phyloP scores from a whole-genome alignment of 2,797 vertebrate genomes.

The Pterois miles region DNA sequence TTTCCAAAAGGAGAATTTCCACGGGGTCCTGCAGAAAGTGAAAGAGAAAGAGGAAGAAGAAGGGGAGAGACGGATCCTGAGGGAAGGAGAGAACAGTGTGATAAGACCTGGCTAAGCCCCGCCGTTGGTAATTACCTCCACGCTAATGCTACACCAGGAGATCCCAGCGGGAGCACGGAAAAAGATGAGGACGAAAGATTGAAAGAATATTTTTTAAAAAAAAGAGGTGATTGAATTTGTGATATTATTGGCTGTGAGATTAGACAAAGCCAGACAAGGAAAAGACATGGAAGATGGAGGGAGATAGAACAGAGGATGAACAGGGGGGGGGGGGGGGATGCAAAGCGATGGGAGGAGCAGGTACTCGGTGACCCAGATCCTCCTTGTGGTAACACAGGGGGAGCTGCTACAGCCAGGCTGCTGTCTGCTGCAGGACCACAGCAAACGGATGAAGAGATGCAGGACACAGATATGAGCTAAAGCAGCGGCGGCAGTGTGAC shows the following conservation, averaged over 20 bases:
- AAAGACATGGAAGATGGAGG: slow-evolving; percentile 39
- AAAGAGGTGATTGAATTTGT: slow-evolving; percentile 43
- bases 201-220: slow-evolving; percentile 28
- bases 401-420: slow-evolving; percentile 41
- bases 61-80: slow-evolving; percentile 31
- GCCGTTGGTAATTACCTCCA: slow-evolving; percentile 71
- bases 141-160: slow-evolving; percentile 56
- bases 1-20: slow-evolving; percentile 40
- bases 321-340: slow-evolving; percentile 39
- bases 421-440: slow-evolving; percentile 44
- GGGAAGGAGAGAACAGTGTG: slow-evolving; percentile 52
- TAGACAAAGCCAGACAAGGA: slow-evolving; percentile 50
- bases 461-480: slow-evolving; percentile 32
- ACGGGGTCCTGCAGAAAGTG: slow-evolving; percentile 29
- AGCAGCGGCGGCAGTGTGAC: slow-evolving; percentile 15
- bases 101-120: slow-evolving; percentile 71
- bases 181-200: slow-evolving; percentile 49
- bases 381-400: slow-evolving; percentile 49
- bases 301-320: slow-evolving; percentile 49
- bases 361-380: slow-evolving; percentile 78
- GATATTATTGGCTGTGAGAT: slow-evolving; percentile 48
- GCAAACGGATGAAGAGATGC: slow-evolving; percentile 36
- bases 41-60: slow-evolving; percentile 30
- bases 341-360: slow-evolving; percentile 66
- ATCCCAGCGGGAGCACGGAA: slow-evolving; percentile 41